Conservation (phyloP, 2,113 vertebrate genomes). For the Acanthochromis polyacanthus region DNA sequence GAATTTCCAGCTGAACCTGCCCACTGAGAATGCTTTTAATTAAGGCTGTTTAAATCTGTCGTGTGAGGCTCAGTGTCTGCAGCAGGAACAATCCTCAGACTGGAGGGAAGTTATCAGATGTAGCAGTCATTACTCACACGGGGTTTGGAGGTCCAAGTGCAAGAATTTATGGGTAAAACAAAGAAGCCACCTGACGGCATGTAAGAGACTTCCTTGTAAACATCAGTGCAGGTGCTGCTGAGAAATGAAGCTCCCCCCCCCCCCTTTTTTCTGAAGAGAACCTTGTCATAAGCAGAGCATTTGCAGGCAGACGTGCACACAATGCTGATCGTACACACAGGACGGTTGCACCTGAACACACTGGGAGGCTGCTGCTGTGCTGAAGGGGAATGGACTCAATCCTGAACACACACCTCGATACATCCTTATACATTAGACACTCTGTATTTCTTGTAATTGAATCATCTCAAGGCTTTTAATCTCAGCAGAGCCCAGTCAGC, state of each 20-base stretch:
- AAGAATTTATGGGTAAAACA: slow-evolving; percentile 32
- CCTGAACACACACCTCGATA: background rate
- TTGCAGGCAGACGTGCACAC: slow-evolving; percentile 14
- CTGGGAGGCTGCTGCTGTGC: too few species aligned
- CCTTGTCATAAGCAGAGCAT: slow-evolving; percentile 6
- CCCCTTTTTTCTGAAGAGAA: background rate
- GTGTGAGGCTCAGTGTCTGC: background rate
- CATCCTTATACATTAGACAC: slow-evolving; percentile 16
- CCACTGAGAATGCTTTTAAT: slow-evolving; percentile 16
- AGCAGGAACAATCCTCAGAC: background rate
- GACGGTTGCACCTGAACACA: too few species aligned
- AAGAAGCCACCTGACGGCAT: slow-evolving; percentile 23
- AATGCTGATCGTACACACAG: slow-evolving; percentile 16
- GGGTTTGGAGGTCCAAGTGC: background rate
- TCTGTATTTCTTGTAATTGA: slow-evolving; percentile 52
- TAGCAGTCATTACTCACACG: slow-evolving; percentile 15
- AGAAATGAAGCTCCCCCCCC: slow-evolving; percentile 27
- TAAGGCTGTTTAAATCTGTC: background rate
- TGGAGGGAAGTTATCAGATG: slow-evolving; percentile 14
- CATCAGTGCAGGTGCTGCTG: slow-evolving; percentile 26
- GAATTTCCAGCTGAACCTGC: background rate
- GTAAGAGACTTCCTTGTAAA: slow-evolving; percentile 29
- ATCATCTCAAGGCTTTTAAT: slow-evolving; percentile 48
- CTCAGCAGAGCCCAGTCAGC: slow-evolving; percentile 50
- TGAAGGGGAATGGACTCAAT: too few species aligned